phyloP scores from a whole-genome alignment of 2,113 vertebrate species.

The Microcebus murinus region DNA sequence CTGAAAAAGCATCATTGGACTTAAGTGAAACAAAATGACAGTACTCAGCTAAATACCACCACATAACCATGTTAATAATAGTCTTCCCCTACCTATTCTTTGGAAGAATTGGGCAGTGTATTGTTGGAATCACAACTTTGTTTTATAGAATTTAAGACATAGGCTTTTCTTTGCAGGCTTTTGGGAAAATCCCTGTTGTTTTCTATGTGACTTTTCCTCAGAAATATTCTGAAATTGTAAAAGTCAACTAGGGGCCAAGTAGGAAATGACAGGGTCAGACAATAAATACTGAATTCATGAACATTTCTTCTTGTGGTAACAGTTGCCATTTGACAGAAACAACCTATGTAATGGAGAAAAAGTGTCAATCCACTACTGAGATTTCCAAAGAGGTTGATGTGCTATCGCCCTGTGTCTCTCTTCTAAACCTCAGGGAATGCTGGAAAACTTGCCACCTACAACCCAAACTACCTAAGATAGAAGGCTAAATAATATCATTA shows the following conservation, averaged over 20 bases:
- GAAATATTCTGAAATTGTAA: conserved; percentile 35
- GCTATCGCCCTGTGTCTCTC: conserved; percentile 2
- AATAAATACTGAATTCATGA: conserved; percentile 23
- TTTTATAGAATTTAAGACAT: neutral
- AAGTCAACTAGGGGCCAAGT: neutral
- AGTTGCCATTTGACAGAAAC: conserved; percentile 52
- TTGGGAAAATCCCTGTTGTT: neutral
- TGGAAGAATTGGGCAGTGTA: neutral
- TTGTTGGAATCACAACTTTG: neutral
- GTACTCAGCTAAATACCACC: neutral
- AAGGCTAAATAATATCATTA: conserved; percentile 54
- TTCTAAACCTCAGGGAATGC: conserved; percentile 18
- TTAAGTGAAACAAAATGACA: neutral
- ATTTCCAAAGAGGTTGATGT: neutral
- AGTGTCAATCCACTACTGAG: conserved; percentile 24
- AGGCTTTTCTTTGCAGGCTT: neutral
- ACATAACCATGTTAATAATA: neutral
- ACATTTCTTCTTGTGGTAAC: conserved; percentile 45
- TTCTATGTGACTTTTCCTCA: conserved; percentile 49
- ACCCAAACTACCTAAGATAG: neutral
- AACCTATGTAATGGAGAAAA: conserved; percentile 46
- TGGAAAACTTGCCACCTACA: conserved; percentile 59
- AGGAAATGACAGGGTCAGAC: conserved; percentile 30
- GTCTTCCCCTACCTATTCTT: neutral
- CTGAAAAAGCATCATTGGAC: neutral